Conservation (phyloP, 2,113 vertebrate species). For the Ptilonorhynchus violaceus region DNA sequence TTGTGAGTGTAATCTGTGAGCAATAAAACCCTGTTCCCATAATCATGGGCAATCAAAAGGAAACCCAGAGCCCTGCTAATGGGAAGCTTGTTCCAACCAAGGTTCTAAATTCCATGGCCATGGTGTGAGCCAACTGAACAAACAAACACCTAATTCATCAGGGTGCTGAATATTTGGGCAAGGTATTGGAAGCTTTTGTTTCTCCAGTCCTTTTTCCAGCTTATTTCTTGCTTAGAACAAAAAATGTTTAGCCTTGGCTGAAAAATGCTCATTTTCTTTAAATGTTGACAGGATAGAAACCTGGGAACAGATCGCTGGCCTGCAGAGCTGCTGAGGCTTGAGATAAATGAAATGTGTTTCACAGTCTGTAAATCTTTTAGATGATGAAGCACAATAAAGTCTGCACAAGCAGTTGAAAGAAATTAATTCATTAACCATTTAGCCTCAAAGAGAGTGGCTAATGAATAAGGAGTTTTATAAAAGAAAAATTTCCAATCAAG, state of each 20-base stretch:
- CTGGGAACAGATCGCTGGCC: not conserved
- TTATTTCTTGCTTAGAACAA: not conserved
- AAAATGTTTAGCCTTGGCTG: not conserved
- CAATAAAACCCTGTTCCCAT: not conserved
- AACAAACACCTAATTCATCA: slow-evolving; percentile 30
- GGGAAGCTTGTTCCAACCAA: not conserved
- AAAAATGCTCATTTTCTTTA: not conserved
- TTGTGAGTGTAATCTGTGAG: not conserved
- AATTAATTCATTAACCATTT: not conserved
- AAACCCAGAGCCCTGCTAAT: not conserved
- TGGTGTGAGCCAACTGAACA: not conserved
- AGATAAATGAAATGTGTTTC: not conserved
- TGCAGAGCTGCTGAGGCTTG: not conserved
- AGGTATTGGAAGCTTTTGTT: not conserved
- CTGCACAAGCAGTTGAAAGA: not conserved
- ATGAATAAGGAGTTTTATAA: not conserved
- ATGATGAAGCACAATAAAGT: not conserved
- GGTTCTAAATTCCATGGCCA: not conserved
- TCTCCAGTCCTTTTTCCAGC: not conserved
- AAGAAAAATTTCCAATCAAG: not conserved
- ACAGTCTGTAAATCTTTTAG: not conserved
- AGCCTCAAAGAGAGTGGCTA: not conserved
- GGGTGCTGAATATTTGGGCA: not conserved
- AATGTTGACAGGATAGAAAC: not conserved
- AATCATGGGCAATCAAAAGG: not conserved